These are phyloP conservation scores for Andrena bicolor DNA, from an alignment of 2,888 invertebrate genomes.

Conservation along the genomic window DNA sequence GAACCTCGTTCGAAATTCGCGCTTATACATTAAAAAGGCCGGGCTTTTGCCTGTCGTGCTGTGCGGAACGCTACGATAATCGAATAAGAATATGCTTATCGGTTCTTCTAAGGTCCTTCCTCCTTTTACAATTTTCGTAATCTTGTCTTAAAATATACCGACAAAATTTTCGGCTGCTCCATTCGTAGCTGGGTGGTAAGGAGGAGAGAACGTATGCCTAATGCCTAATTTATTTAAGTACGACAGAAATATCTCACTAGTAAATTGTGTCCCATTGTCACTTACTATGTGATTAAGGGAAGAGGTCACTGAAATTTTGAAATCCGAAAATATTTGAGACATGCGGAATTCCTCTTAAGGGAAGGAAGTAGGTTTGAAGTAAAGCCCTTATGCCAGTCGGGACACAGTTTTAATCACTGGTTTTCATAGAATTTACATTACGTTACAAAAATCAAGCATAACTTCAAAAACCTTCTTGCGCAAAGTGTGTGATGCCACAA, in stretches of 20 bases:
- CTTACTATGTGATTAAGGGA: too few relatives aligned
- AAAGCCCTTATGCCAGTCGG: too few relatives aligned
- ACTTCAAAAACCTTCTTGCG: too few relatives aligned
- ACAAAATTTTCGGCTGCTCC: neutral
- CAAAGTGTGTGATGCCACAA: too few relatives aligned
- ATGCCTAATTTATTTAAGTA: neutral
- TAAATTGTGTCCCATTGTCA: neutral
- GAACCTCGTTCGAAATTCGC: neutral
- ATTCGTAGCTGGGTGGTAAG: neutral
- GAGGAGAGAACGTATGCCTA: neutral
- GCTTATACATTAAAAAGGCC: neutral
- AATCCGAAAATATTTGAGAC: too few relatives aligned
- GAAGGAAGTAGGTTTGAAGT: too few relatives aligned
- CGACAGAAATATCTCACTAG: too few relatives aligned
- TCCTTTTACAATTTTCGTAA: neutral
- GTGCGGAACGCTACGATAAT: neutral
- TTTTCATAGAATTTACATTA: too few relatives aligned
- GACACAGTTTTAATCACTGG: too few relatives aligned
- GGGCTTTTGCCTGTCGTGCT: neutral
- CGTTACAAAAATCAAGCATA: too few relatives aligned
- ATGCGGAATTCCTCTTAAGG: too few relatives aligned
- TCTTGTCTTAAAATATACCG: constrained; percentile 15
- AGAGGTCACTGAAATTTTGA: too few relatives aligned
- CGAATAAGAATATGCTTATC: constrained; percentile 2
- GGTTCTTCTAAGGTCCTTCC: neutral